Evolutionary conservation across 2,797 vertebrate genomes (phyloP), one percentile per base, ranked within the genome.

Genomic region (Rhinichthys osculus): DNA sequence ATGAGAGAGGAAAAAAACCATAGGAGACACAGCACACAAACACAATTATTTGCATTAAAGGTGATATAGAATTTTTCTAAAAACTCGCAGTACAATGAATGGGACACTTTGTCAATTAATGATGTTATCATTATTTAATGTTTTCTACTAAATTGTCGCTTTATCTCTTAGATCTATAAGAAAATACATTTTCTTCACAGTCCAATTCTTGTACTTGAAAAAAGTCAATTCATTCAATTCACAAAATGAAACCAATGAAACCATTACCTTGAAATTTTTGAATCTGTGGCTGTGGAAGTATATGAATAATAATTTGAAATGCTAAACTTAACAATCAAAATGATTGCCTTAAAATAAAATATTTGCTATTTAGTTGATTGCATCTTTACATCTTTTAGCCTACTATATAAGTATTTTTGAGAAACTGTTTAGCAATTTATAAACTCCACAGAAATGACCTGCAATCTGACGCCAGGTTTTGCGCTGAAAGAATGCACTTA

Each of bases 31-130:
- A 88, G 33, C 70, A 94, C 93, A 94, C 92, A 95, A 95, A 94
- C 82, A 57, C 74, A 78, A 83, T 73, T 1, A 92, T 94, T 95
- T 95, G 92, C 92, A 94, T 95, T 87, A 88, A 81, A 89, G 14
- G 54, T 81, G 64, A 78, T 52, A 81, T 52, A 77, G 33, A 54
- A 81, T 27, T 27, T 27, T 14, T 64, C 27, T 33, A 7, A 16
- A 64, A 64, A 30, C 2, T 14, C 0, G 1, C 23, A 62, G 11
- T 6, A 7, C n/a, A 62, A 5, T 62, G n/a, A 62, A 62, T 16
- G 27, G 62, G 23, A 9, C 7, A 83, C 5, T 47, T 33, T 33
- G 38, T 70, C 67, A 33, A 3, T 62, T 0, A 62, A 47, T 73
- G 23, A 16, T 30, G 13, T 27, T 27, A 50, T 17, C 0, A 73